Conservation (phyloP, 2,797 vertebrate genomes). For the Anguilla megastoma region DNA sequence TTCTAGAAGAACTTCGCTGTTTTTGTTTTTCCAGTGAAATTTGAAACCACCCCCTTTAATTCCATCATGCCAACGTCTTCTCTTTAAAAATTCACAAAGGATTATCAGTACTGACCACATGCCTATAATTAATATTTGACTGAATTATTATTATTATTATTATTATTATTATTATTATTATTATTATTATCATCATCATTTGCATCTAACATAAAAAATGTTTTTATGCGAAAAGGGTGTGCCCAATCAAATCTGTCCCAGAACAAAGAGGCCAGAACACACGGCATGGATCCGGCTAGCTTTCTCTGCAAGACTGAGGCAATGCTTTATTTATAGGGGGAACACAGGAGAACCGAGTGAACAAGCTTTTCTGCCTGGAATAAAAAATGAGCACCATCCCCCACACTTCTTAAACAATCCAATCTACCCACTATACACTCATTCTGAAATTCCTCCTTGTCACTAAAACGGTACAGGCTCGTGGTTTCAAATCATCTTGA, state of each 20-base stretch:
- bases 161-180: too few relatives aligned
- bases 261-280: background rate
- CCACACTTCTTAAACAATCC: constrained; percentile 39
- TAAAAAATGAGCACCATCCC: constrained; percentile 45
- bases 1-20: background rate
- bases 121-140: background rate
- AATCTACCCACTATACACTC: constrained; percentile 50
- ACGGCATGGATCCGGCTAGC: background rate
- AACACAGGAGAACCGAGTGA: constrained; percentile 24
- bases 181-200: too few relatives aligned
- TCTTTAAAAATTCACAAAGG: background rate
- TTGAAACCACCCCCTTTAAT: background rate
- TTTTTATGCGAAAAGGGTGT: background rate
- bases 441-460: constrained; percentile 28
- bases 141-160: background rate
- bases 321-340: constrained; percentile 21
- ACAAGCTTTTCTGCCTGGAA: constrained; percentile 52
- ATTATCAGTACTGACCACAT: background rate
- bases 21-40: background rate
- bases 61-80: background rate
- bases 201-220: too few relatives aligned
- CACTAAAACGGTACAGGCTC: background rate
- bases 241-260: background rate
- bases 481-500: background rate
- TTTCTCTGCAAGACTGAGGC: background rate